These are phyloP conservation scores for Apis laboriosa DNA, from an alignment of 1,140 invertebrate species.

Conservation along the genomic window DNA sequence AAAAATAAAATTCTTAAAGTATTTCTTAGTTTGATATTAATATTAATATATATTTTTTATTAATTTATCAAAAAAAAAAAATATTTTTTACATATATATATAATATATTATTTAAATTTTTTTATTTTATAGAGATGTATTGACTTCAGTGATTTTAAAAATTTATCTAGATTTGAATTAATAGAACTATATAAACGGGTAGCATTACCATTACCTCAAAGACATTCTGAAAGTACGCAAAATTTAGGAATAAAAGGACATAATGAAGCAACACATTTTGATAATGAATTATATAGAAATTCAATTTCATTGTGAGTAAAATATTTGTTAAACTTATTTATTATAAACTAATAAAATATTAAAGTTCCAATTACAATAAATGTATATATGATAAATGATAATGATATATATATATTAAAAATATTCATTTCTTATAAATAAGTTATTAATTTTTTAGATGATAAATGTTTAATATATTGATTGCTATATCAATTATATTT, in stretches of 20 bases:
- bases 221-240: slow-evolving; percentile 39
- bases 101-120: not conserved
- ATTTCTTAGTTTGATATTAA: slow-evolving; percentile 5
- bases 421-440: not conserved
- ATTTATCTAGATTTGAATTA: slow-evolving; percentile 61
- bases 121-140: slow-evolving; percentile 67
- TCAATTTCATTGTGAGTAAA: slow-evolving; percentile 18
- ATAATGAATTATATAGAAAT: not conserved
- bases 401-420: too few species aligned
- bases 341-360: slow-evolving; percentile 7
- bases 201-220: slow-evolving; percentile 69
- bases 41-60: not conserved
- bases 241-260: not conserved
- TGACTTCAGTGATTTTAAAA: slow-evolving; percentile 52
- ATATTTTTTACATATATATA: too few species aligned
- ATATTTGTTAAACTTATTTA: not conserved
- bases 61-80: not conserved
- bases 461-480: not conserved
- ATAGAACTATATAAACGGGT: slow-evolving; percentile 69
- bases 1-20: not conserved
- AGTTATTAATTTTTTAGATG: not conserved
- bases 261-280: not conserved
- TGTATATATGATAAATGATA: not conserved
- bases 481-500: too few species aligned
- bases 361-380: not conserved